Evolutionary conservation across 23 tunicate genomes (phyloP), one percentile per base, ranked within the genome.

Genomic region (Ascidia mentula): DNA sequence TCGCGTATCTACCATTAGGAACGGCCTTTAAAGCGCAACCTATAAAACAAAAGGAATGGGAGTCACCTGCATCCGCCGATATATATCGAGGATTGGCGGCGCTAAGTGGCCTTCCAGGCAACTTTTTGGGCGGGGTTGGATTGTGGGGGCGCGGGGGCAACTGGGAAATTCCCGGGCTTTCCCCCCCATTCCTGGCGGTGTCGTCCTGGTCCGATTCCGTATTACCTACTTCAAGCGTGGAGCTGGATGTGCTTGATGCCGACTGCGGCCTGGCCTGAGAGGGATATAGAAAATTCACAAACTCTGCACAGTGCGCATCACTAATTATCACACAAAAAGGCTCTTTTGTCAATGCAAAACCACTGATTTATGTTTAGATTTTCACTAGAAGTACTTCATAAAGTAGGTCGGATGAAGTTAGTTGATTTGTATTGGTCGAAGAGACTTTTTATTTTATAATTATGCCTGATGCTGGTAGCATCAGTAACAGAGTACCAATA

Each of bases 91-190:
- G 35, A 37, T 82, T 76, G 28, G 71, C 74, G 34, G 89, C 92
- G 59, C 97, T 92, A 17, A 76, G 72, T 74, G 97, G 97, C n/a
- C 97, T 88, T 13, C 79, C 36, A 22, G 97, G 97, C 18, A 91
- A 36, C 76, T 37, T 76, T 34, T 53, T 85, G 33, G 85, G 85
- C 17, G 87, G 87, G 42, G 86, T 86, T 5, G 90, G 90, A 59
- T 86, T 85, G 32, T 83, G 85, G 0, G 92, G 88, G 73, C 91
- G 76, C 0, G 97, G 97, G 17, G 88, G 91, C 0, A 86, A 79
- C 6, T 42, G 34, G 1, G 69, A 46, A 59, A 90, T 70, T 18
- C 90, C 90, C n/a, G 81, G 69, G 6, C 83, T 59, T 32, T 34
- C 76, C 30, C 77, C 32, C 1, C 37, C 72, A 18, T 45, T 73